These are phyloP conservation scores for Mesodorylaimus sp. DNA, from an alignment of 2,888 invertebrate genomes.

Conservation along the genomic window DNA sequence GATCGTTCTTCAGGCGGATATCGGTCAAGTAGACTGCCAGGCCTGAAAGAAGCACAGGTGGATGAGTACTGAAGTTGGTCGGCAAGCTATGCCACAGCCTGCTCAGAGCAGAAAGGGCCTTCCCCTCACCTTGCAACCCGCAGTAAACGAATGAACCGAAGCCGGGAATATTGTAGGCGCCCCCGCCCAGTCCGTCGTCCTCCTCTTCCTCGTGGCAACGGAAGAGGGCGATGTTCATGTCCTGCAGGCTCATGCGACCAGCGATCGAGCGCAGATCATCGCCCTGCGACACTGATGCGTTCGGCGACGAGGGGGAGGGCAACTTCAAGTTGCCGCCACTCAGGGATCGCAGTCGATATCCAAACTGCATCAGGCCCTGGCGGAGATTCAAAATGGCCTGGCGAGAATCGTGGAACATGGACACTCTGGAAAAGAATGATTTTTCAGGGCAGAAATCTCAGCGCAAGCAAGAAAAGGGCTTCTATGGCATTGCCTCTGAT, in stretches of 20 bases:
- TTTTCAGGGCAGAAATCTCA: constrained; percentile 8
- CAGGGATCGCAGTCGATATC: constrained; percentile 33
- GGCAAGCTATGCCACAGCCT: too few species aligned
- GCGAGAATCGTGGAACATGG: constrained; percentile 40
- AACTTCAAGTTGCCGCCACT: constrained; percentile 22
- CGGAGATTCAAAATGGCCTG: constrained; percentile 43
- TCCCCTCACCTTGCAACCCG: constrained; percentile 62
- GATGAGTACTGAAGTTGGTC: too few species aligned
- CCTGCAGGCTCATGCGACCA: constrained; percentile 47
- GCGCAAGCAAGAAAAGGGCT: too few species aligned
- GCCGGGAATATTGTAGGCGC: constrained; percentile 69
- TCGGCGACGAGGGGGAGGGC: not conserved
- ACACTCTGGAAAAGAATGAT: constrained; percentile 39
- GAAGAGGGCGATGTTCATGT: constrained; percentile 64
- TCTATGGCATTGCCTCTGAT: too few species aligned
- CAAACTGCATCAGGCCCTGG: constrained; percentile 31
- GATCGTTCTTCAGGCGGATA: constrained; percentile 61
- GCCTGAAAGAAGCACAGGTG: too few species aligned
- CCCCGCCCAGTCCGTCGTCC: constrained; percentile 57
- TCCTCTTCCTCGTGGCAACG: constrained; percentile 52
- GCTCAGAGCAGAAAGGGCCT: too few species aligned
- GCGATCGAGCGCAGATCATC: constrained; percentile 36
- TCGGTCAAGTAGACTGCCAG: constrained; percentile 52
- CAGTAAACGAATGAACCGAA: constrained; percentile 67
- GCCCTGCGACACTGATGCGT: not conserved